phyloP scores from a whole-genome alignment of 2,888 invertebrate genomes.

The Netelia virgata region DNA sequence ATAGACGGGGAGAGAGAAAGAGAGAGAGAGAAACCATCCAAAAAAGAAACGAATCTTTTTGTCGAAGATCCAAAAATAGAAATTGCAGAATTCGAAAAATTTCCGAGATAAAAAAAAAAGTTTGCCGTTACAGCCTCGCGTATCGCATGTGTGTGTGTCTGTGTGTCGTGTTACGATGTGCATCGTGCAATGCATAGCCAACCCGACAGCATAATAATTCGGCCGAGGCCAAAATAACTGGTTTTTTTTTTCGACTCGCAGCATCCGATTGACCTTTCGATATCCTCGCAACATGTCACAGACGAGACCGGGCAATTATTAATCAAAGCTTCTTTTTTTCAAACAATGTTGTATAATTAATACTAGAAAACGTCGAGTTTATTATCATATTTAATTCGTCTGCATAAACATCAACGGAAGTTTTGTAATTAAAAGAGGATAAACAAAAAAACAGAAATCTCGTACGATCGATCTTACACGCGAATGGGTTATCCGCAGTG shows the following conservation, averaged over 20 bases:
- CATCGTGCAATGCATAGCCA: constrained; percentile 47
- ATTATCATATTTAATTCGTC: constrained; percentile 23
- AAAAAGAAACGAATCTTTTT: constrained; percentile 61
- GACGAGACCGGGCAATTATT: constrained; percentile 47
- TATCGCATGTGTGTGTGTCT: constrained; percentile 1
- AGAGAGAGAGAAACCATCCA: constrained; percentile 47
- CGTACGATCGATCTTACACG: background rate
- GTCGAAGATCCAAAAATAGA: constrained; percentile 61
- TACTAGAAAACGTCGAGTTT: background rate
- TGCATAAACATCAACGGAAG: background rate
- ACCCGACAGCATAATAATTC: constrained; percentile 46
- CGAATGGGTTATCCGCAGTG: background rate
- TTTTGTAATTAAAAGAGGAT: constrained; percentile 8
- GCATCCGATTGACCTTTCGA: constrained; percentile 60
- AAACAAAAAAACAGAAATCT: background rate
- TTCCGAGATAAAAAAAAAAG: constrained; percentile 31
- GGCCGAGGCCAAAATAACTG: constrained; percentile 48
- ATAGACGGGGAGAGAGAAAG: constrained; percentile 7
- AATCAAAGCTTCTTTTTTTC: constrained; percentile 45
- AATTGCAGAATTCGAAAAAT: constrained; percentile 64
- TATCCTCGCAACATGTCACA: constrained; percentile 14
- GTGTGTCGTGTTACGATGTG: constrained; percentile 30
- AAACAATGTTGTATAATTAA: background rate
- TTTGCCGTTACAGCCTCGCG: background rate
- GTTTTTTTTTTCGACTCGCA: constrained; percentile 45